A percentile compares a stretch with the other conserved stretches of the same genome.
Conservation (phyloP, 2,888 invertebrate genomes). For the Phengaris arion region DNA sequence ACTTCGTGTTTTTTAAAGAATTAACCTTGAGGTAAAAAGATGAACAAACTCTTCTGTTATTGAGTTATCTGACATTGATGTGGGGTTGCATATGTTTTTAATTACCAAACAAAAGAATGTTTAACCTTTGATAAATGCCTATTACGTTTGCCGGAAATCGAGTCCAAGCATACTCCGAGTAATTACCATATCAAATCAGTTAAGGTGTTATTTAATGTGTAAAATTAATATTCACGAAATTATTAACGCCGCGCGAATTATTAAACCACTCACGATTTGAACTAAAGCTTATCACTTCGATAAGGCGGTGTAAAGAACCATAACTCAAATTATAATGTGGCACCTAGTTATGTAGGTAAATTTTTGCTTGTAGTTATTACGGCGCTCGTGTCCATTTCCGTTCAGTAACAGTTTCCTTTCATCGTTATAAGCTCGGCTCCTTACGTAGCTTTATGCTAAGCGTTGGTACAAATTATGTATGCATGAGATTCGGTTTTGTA, state of each 20-base stretch:
- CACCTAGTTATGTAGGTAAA: constrained; percentile 2
- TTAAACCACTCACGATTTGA: neutral
- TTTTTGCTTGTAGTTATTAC: constrained; percentile 44
- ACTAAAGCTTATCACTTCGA: neutral
- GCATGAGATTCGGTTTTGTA: constrained; percentile 66
- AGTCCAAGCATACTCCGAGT: neutral
- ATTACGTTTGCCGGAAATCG: neutral
- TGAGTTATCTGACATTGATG: neutral
- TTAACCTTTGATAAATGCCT: neutral
- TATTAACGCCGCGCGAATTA: neutral
- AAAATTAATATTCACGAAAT: constrained; percentile 1
- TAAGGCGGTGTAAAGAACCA: neutral
- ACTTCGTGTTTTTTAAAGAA: neutral
- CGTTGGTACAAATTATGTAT: constrained; percentile 60
- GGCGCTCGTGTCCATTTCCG: constrained; percentile 65
- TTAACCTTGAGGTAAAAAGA: neutral
- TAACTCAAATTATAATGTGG: neutral
- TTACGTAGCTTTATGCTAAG: constrained; percentile 54
- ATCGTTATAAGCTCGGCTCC: constrained; percentile 45
- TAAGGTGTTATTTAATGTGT: neutral
- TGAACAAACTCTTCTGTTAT: neutral
- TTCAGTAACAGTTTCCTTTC: constrained; percentile 70
- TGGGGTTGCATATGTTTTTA: neutral
- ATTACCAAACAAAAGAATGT: neutral
- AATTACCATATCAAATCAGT: constrained; percentile 4